These are phyloP conservation scores for Aegypius monachus DNA, from an alignment of 2,113 vertebrate genomes.

Conservation along the genomic window DNA sequence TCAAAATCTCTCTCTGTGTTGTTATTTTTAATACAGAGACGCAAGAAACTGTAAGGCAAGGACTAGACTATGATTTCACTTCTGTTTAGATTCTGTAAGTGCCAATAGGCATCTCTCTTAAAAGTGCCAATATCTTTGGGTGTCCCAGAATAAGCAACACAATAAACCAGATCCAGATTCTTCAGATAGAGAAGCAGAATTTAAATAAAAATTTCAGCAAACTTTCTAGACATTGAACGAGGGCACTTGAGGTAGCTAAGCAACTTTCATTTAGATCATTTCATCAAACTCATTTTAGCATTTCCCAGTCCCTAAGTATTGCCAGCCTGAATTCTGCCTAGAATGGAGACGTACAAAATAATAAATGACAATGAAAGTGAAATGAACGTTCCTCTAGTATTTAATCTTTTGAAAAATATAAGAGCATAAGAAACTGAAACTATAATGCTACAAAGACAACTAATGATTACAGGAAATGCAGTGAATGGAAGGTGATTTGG, in stretches of 20 bases:
- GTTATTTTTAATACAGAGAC: not conserved
- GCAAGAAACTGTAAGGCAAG: not conserved
- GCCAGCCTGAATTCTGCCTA: not conserved
- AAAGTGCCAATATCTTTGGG: not conserved
- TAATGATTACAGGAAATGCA: not conserved
- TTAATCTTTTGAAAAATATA: conserved; percentile 11
- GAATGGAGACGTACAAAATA: not conserved
- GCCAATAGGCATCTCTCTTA: not conserved
- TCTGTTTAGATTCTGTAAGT: not conserved
- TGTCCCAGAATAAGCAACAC: not conserved
- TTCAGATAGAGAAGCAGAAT: not conserved
- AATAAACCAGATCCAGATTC: not conserved
- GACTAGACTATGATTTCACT: not conserved
- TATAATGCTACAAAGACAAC: not conserved
- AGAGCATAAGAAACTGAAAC: not conserved
- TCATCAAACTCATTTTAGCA: not conserved
- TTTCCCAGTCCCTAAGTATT: not conserved
- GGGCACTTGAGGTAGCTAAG: not conserved
- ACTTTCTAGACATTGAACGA: not conserved
- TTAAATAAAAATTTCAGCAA: not conserved
- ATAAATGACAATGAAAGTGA: not conserved
- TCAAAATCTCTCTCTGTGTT: not conserved
- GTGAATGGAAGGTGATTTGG: not conserved
- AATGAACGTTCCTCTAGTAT: not conserved
- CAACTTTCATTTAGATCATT: not conserved